Base-by-base conservation (phyloP, 2,797 vertebrate species). In the Sarcoramphus papa region DNA sequence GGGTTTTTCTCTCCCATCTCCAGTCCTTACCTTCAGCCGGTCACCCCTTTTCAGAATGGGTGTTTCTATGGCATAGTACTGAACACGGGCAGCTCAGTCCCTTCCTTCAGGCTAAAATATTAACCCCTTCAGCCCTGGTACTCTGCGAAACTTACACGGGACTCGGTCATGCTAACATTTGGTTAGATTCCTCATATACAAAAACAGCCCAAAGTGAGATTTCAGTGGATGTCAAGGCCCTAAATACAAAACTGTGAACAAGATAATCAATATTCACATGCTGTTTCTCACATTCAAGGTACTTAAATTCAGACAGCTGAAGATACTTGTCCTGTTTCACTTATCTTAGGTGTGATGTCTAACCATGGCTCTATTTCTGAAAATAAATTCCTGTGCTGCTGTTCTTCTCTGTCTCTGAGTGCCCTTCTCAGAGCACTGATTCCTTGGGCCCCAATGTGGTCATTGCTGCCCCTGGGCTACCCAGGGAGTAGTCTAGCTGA, bases 101-200 rank as follows among this genome's bases (percentile, higher is more conserved):
- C 11, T 60, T n/a, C 14, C 22, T 68, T 56, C 14, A 40, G 5
- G 4, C 10, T 70, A 20, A 62, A 67, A 21, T 54, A 50, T 33
- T 45, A 67, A 59, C 21, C 16, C 6, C 4, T 43, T 72, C 68
- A 80, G 47, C 8, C 17, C 12, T 68, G 30, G 7, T 27, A 25
- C 5, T 60, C 37, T 69, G 14, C 0, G 0, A 57, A 12, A 40
- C n/a, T 72, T 24, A 56, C 8, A 35, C 4, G 47, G 16, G 31
- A 19, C 31, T 28, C 0, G 1, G 3, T 45, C 37, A 37, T 21
- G 17, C 4, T 37, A 43, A 63, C 2, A 30, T 73, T 84, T 86
- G 67, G 6, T 33, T 74, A 35, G 9, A 31, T 24, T 56, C 5
- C 3, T 63, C 27, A 13, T 6, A 63, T 1, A 24, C 8, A 40